Evolutionary conservation across 1,140 invertebrate species (phyloP), one percentile per base, ranked within the genome.

Genomic region (Drosophila simulans): DNA sequence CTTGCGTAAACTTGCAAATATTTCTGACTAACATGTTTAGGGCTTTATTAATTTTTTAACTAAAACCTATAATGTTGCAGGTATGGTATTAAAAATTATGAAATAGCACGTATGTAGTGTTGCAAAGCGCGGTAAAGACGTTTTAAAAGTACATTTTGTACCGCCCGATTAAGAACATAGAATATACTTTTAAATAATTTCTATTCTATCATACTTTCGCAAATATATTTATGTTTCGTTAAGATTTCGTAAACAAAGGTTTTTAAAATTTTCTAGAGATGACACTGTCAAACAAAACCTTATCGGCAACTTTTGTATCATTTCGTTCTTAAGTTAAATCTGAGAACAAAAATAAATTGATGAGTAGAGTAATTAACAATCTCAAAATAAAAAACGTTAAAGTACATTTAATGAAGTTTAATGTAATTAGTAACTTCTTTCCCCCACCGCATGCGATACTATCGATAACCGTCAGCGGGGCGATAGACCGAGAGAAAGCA

Each of bases 11-110:
- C 59, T 68, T 86, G 39, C 49, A 51, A 64, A 86, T 70, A 62
- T 78, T 71, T 53, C 57, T 86, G 3, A 75, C 60, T 15, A 85
- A 59, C 82, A 88, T 86, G 75, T 78, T 88, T 49, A 4, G n/a
- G 20, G 7, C 0, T 62, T 63, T 77, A 71, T 52, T 34, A 79
- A 86, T 86, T 64, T 52, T 51, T 75, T 45, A 34, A 22, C 40
- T 35, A 35, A 63, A 71, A 43, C 49, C 48, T 37, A 11, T 48
- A 55, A 10, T 40, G 15, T 39, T 20, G 42, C 42, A 45, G 42
- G 17, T 45, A 45, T 3, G 42, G 40, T 20, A 45, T 45, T 11
- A 17, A 45, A 45, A 45, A 17, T 45, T 45, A 84, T 83, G 81
- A 84, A 85, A 84, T 85, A 43, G 43, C 42, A 25, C 37, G 10